Evolutionary conservation across 2,113 vertebrate species (phyloP).

Genomic region (Elephantulus edwardii): DNA sequence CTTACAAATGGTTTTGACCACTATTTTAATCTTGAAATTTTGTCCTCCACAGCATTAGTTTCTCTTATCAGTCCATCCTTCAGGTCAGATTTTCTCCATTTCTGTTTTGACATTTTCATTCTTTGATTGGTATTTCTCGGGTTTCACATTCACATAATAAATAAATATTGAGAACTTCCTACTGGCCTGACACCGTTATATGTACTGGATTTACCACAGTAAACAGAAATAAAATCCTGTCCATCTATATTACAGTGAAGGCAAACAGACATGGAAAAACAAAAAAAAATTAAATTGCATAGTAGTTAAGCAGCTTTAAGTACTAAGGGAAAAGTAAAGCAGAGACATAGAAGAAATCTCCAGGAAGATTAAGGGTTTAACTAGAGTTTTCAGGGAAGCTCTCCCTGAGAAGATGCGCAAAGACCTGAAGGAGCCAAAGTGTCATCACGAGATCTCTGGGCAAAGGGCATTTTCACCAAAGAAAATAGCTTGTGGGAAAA

Average conservation of each 20-base stretch:
- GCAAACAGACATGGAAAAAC: neutral
- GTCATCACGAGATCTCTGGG: too few relatives aligned
- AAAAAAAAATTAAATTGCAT: neutral
- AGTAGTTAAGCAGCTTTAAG: neutral
- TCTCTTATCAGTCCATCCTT: neutral
- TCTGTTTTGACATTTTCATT: neutral
- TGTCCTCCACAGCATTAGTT: rapidly evolving
- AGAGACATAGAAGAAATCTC: neutral
- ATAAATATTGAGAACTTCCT: neutral
- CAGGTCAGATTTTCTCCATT: neutral
- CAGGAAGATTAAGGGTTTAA: neutral
- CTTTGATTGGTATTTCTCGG: neutral
- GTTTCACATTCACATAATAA: neutral
- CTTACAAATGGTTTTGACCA: neutral
- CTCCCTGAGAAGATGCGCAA: neutral
- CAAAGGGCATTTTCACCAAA: neutral
- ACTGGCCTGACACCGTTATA: neutral
- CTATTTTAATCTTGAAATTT: neutral
- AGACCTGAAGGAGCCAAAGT: neutral
- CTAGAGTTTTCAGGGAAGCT: neutral
- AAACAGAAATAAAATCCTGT: neutral
- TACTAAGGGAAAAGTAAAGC: neutral
- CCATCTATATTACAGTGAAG: neutral
- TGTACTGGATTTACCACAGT: neutral
- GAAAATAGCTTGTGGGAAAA: neutral